Conservation (phyloP, 2,113 vertebrate species). For the Ophthalmolycus amberensis region DNA sequence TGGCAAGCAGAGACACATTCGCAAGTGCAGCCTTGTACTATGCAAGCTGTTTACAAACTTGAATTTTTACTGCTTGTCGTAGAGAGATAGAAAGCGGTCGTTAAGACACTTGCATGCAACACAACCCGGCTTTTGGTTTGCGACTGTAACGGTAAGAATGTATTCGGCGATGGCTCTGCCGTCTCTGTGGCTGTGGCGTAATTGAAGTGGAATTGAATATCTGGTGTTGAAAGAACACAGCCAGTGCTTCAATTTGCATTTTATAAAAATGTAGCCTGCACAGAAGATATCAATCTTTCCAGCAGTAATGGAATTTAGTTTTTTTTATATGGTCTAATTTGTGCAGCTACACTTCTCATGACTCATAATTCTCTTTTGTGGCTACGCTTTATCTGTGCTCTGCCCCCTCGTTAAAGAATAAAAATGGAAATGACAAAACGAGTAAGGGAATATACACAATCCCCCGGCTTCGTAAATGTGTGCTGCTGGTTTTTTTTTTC, state of each 20-base stretch:
- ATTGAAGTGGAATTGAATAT: constrained; percentile 71
- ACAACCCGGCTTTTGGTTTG: constrained; percentile 1
- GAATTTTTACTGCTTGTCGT: neutral
- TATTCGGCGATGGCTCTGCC: constrained; percentile 17
- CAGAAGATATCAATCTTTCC: constrained; percentile 59
- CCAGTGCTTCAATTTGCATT: constrained; percentile 51
- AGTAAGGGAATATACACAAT: neutral
- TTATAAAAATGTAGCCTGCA: constrained; percentile 52
- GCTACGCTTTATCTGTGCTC: constrained; percentile 27
- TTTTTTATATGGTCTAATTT: constrained; percentile 64
- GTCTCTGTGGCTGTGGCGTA: constrained; percentile 47
- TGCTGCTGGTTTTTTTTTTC: neutral
- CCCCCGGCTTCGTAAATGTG: neutral
- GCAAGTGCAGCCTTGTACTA: neutral
- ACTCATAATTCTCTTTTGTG: constrained; percentile 57
- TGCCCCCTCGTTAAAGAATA: constrained; percentile 55
- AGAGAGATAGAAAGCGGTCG: neutral
- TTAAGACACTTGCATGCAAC: constrained; percentile 1
- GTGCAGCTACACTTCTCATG: constrained; percentile 50
- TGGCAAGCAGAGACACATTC: constrained; percentile 73
- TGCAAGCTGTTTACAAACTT: constrained; percentile 50
- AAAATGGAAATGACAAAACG: constrained; percentile 34
- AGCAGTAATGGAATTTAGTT: constrained; percentile 66
- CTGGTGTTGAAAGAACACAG: constrained; percentile 34
- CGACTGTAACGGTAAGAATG: constrained; percentile 31